Conservation (phyloP, 2,888 invertebrate genomes). For the Microctonus hyperodae region DNA sequence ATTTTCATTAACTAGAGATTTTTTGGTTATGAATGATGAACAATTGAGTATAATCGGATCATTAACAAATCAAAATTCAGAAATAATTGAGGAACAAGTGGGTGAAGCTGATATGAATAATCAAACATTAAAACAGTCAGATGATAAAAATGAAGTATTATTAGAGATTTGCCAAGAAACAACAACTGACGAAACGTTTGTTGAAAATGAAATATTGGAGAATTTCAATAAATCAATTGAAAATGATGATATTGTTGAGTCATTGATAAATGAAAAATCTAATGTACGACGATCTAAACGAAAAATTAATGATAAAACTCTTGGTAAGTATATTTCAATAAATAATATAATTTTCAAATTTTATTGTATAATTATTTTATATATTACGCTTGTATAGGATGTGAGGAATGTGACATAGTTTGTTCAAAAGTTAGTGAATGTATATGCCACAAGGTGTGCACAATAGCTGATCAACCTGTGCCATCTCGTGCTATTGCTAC, state of each 20-base stretch:
- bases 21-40: constrained; percentile 60
- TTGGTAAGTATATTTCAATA: constrained; percentile 45
- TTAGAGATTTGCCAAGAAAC: constrained; percentile 36
- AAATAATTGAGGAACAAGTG: constrained; percentile 40
- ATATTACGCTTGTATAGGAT: constrained; percentile 51
- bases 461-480: constrained; percentile 74
- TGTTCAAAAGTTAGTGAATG: constrained; percentile 56
- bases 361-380: neutral
- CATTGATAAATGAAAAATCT: constrained; percentile 39
- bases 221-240: neutral
- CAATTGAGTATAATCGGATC: constrained; percentile 57
- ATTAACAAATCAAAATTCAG: constrained; percentile 53
- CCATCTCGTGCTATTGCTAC: constrained; percentile 81
- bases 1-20: constrained; percentile 56
- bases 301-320: constrained; percentile 52
- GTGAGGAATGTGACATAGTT: constrained; percentile 61
- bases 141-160: constrained; percentile 38
- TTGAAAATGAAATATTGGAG: constrained; percentile 24
- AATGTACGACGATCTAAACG: constrained; percentile 51
- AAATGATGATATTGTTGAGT: neutral
- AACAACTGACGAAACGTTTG: constrained; percentile 33
- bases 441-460: constrained; percentile 59
- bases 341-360: constrained; percentile 5
- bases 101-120: constrained; percentile 29
- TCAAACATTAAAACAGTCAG: constrained; percentile 31